phyloP scores from a whole-genome alignment of 2,797 vertebrate genomes.

The Premnoplex brunnescens region DNA sequence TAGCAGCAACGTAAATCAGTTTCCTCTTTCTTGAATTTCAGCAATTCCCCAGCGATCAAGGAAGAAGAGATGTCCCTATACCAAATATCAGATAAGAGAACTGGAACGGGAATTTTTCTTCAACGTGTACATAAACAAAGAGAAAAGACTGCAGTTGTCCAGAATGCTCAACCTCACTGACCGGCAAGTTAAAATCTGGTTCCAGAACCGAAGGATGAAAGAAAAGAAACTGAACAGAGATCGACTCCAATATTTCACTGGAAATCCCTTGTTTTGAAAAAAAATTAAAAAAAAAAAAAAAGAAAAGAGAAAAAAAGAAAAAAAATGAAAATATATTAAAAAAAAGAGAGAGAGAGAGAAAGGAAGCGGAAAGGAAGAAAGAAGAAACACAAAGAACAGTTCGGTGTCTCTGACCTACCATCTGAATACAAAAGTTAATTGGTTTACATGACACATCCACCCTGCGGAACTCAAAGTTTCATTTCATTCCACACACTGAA shows the following conservation, averaged over 20 bases:
- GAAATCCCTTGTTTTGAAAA: conserved; percentile 94
- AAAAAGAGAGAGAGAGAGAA: neutral
- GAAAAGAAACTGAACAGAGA: conserved; percentile 99
- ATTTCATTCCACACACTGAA: conserved; percentile 72
- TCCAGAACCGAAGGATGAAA: conserved; percentile 99
- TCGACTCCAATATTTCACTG: conserved; percentile 97
- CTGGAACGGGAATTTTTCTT: conserved; percentile 99
- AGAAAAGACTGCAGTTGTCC: conserved; percentile 96
- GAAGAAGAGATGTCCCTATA: conserved; percentile 97
- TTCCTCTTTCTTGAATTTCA: conserved; percentile 69
- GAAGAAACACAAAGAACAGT: neutral
- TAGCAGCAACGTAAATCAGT: neutral
- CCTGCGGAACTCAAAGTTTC: conserved; percentile 74
- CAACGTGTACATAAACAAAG: conserved; percentile 99
- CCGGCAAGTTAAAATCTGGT: conserved; percentile 99
- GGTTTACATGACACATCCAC: conserved; percentile 74
- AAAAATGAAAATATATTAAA: neutral
- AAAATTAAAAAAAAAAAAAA: neutral
- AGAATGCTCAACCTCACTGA: conserved; percentile 97
- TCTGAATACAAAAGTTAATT: conserved; percentile 67
- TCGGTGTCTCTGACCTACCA: conserved; percentile 11
- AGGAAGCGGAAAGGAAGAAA: neutral
- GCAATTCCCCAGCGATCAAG: conserved; percentile 90
- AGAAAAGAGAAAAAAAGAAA: too few species aligned
- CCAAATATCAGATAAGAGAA: conserved; percentile 99